Percentiles rank a stretch among this genome's conserved stretches.
phyloP scores from a whole-genome alignment of 2,797 vertebrate species.

The Rhinatrema bivittatum region DNA sequence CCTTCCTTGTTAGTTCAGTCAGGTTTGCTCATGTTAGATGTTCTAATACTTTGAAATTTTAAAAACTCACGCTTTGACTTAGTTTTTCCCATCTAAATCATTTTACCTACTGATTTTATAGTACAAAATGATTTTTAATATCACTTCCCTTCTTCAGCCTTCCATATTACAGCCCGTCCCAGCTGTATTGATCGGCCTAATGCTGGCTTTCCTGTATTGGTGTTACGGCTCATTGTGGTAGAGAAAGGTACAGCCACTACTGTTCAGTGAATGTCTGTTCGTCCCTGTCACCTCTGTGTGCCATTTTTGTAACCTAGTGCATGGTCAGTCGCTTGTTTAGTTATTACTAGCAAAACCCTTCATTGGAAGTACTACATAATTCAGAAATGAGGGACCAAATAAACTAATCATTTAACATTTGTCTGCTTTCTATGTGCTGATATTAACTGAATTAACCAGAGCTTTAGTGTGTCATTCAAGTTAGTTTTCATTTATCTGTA shows the following conservation, averaged over 20 bases:
- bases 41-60: conserved; percentile 53
- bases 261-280: conserved; percentile 78
- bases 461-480: conserved; percentile 43
- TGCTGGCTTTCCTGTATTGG: conserved; percentile 99
- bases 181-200: conserved; percentile 98
- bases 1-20: too few relatives aligned
- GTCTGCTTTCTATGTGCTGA: conserved; percentile 52
- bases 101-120: conserved; percentile 52
- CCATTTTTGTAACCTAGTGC: conserved; percentile 67
- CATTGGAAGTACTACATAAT: conserved; percentile 52
- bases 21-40: conserved; percentile 57
- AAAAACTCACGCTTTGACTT: conserved; percentile 38
- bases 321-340: conserved; percentile 59
- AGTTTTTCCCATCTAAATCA: conserved; percentile 55
- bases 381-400: conserved; percentile 36
- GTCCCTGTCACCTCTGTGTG: conserved; percentile 69
- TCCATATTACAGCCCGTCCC: conserved; percentile 98
- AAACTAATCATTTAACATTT: conserved; percentile 61
- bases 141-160: conserved; percentile 96
- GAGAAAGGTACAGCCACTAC: conserved; percentile 95
- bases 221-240: conserved; percentile 99
- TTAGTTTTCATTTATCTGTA: conserved; percentile 41
- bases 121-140: conserved; percentile 86
- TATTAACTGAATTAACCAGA: conserved; percentile 46
- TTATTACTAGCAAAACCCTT: conserved; percentile 60